phyloP scores from a whole-genome alignment of 2,113 vertebrate species.

The Odontophorus gujanensis region DNA sequence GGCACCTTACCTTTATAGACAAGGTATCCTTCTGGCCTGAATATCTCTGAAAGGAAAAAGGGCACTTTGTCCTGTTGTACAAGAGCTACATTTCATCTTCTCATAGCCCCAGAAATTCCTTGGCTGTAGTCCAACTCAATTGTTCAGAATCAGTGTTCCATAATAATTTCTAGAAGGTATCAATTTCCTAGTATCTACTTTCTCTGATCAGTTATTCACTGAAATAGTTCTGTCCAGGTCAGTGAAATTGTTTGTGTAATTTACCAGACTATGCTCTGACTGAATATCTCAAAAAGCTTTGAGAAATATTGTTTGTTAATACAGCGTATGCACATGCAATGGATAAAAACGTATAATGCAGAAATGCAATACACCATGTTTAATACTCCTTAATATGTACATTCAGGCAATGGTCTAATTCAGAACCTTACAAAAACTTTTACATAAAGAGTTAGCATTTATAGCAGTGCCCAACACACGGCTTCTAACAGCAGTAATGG shows the following conservation, averaged over 20 bases:
- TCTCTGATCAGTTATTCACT: background rate
- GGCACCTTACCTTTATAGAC: background rate
- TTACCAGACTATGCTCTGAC: background rate
- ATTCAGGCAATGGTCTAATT: background rate
- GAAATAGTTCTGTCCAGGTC: background rate
- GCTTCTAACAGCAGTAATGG: background rate
- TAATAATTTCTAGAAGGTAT: background rate
- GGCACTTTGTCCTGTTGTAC: background rate
- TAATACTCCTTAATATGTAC: background rate
- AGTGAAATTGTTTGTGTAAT: background rate
- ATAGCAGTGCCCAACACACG: background rate
- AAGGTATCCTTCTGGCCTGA: background rate
- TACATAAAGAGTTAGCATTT: background rate
- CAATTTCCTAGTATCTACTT: background rate
- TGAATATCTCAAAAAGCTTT: background rate
- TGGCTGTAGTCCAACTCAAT: background rate
- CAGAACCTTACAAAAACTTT: conserved; percentile 12
- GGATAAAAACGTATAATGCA: background rate
- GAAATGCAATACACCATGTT: background rate
- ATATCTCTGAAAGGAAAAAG: background rate
- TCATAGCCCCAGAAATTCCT: background rate
- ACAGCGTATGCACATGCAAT: background rate
- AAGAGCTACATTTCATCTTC: background rate
- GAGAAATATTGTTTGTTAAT: background rate
- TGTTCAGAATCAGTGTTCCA: background rate